Percentiles rank a stretch among this genome's conserved stretches.
Conservation (phyloP, 2,113 vertebrate genomes). For the Paraplagusia blochii region DNA sequence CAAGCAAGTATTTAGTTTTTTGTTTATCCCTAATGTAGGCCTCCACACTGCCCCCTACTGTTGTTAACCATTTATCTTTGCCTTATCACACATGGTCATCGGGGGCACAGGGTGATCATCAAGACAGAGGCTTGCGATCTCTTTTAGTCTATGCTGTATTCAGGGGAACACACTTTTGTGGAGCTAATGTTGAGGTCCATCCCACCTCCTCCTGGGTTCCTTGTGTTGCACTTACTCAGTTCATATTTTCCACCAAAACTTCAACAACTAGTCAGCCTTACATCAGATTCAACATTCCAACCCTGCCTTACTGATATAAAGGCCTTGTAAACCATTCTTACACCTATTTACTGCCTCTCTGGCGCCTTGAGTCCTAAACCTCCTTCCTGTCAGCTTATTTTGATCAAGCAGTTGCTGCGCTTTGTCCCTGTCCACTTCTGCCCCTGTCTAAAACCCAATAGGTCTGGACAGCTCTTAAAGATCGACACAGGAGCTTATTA, state of each 20-base stretch:
- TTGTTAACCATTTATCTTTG: constrained; percentile 46
- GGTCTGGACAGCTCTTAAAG: constrained; percentile 26
- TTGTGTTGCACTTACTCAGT: background rate
- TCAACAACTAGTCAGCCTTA: constrained; percentile 23
- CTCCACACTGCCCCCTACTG: constrained; percentile 42
- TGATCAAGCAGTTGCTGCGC: constrained; percentile 44
- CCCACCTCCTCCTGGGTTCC: background rate
- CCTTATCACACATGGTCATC: constrained; percentile 53
- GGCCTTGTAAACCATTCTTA: constrained; percentile 25
- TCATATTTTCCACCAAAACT: constrained; percentile 18
- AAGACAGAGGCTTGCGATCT: constrained; percentile 30
- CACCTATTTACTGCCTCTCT: background rate
- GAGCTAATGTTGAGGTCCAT: constrained; percentile 35
- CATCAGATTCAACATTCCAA: constrained; percentile 29
- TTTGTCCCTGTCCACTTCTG: constrained; percentile 48
- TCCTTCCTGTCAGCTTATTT: constrained; percentile 49
- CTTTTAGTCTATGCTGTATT: constrained; percentile 22
- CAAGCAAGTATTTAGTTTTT: no score
- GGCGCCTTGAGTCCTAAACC: constrained; percentile 30
- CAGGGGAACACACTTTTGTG: constrained; percentile 27
- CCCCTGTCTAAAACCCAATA: constrained; percentile 43
- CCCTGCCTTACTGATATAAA: background rate
- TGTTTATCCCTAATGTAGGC: constrained; percentile 40
- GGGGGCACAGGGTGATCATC: constrained; percentile 28
- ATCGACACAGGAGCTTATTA: constrained; percentile 51